A percentile compares a stretch with the other conserved stretches of the same genome.
Conservation (phyloP, 2,888 invertebrate genomes). For the Habroteleia sp. region DNA sequence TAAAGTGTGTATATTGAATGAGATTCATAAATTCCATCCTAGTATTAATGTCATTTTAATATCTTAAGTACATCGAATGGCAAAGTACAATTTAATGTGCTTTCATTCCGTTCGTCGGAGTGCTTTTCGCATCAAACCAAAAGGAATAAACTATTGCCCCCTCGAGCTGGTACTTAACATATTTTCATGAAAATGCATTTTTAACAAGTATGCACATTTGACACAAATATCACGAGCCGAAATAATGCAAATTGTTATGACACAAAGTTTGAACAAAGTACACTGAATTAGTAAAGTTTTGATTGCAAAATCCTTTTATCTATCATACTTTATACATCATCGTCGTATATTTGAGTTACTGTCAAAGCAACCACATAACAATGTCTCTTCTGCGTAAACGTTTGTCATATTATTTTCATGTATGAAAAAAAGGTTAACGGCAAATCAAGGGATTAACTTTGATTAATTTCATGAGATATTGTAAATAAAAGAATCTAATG, state of each 20-base stretch:
- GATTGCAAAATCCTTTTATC: slow-evolving; percentile 42
- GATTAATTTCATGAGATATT: slow-evolving; percentile 3
- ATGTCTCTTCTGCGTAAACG: slow-evolving; percentile 45
- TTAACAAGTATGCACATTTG: slow-evolving; percentile 54
- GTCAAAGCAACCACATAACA: slow-evolving; percentile 49
- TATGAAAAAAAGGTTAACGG: slow-evolving; percentile 11
- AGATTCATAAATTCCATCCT: slow-evolving; percentile 35
- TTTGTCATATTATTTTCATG: slow-evolving; percentile 24
- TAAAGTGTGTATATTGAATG: slow-evolving; percentile 20
- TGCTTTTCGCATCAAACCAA: not conserved
- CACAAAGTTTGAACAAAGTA: slow-evolving; percentile 54
- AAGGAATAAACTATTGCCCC: slow-evolving; percentile 7
- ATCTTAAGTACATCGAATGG: slow-evolving; percentile 20
- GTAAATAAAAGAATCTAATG: slow-evolving; percentile 10
- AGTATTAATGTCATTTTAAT: slow-evolving; percentile 20
- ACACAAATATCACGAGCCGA: slow-evolving; percentile 59
- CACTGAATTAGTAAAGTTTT: slow-evolving; percentile 49
- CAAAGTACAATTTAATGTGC: slow-evolving; percentile 1
- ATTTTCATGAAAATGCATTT: slow-evolving; percentile 53
- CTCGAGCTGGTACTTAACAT: slow-evolving; percentile 33
- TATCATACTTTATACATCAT: slow-evolving; percentile 37
- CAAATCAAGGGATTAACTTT: slow-evolving; percentile 23
- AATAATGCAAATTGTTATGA: slow-evolving; percentile 52
- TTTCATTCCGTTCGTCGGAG: no score
- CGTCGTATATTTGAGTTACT: slow-evolving; percentile 27